Conservation (phyloP, 1,140 invertebrate genomes). For the Pachyrhynchus sulphureomaculatus region DNA sequence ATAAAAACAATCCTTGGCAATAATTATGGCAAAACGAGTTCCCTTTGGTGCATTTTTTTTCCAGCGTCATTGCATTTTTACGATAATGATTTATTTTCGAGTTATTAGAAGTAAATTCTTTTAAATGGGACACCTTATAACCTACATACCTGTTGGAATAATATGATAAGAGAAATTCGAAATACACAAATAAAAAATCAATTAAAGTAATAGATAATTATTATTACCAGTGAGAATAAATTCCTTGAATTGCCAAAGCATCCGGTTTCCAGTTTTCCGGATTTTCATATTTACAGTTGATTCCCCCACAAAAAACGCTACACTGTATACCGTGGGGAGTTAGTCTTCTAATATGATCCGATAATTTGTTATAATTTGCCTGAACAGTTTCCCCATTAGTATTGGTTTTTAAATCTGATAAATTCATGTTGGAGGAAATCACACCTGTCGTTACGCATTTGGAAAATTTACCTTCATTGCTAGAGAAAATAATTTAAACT, state of each 20-base stretch:
- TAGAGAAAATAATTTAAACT: slow-evolving; percentile 12
- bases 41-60: no score
- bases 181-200: no score
- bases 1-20: no score
- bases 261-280: slow-evolving; percentile 64
- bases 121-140: no score
- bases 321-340: slow-evolving; percentile 71
- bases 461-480: slow-evolving; percentile 5
- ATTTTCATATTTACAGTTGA: slow-evolving; percentile 78
- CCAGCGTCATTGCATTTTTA: no score
- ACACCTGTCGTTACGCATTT: slow-evolving; percentile 7
- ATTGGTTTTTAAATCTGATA: slow-evolving; percentile 26
- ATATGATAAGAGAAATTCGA: background rate
- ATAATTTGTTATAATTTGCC: slow-evolving; percentile 50
- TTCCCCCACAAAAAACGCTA: slow-evolving; percentile 79
- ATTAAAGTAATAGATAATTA: no score
- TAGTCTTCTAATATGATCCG: slow-evolving; percentile 50
- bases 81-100: no score
- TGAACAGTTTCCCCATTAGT: slow-evolving; percentile 32
- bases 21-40: no score
- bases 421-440: slow-evolving; percentile 24
- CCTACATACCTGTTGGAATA: slow-evolving; percentile 32
- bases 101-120: no score
- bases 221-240: slow-evolving; percentile 82
- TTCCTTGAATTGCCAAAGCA: slow-evolving; percentile 72